Evolutionary conservation across 2,113 vertebrate species (phyloP).

Genomic region (Saimiri boliviensis): DNA sequence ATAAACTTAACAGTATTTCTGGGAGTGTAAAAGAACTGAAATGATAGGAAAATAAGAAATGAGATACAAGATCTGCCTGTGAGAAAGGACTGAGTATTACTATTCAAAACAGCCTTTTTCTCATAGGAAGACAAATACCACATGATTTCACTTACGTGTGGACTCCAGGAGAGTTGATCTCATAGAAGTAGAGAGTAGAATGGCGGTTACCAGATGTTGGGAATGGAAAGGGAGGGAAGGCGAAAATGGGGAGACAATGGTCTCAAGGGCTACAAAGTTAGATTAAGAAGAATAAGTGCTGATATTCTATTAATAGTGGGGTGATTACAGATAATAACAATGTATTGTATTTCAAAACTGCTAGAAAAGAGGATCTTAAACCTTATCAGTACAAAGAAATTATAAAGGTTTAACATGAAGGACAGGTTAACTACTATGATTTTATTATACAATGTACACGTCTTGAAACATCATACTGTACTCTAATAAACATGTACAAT

Average conservation of each 20-base stretch:
- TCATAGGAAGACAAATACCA: background rate
- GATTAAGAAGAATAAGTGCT: background rate
- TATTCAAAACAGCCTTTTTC: background rate
- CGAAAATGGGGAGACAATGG: background rate
- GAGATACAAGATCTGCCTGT: background rate
- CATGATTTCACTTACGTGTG: background rate
- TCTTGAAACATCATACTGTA: background rate
- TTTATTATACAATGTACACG: background rate
- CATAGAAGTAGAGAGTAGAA: background rate
- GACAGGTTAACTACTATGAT: background rate
- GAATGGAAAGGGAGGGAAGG: background rate
- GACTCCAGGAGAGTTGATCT: background rate
- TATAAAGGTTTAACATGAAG: background rate
- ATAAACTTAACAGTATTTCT: background rate
- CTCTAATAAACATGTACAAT: background rate
- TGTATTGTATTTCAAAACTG: background rate
- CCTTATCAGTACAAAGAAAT: background rate
- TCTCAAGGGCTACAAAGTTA: background rate
- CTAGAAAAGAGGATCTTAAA: background rate
- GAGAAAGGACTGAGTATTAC: background rate
- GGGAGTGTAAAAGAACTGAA: background rate
- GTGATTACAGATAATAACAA: background rate
- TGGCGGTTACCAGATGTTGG: background rate
- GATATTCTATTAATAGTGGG: background rate
- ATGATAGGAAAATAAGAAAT: slow-evolving; percentile 8